Base-by-base conservation (phyloP, 2,888 invertebrate genomes). In the Pachycephus smyrnensis region DNA sequence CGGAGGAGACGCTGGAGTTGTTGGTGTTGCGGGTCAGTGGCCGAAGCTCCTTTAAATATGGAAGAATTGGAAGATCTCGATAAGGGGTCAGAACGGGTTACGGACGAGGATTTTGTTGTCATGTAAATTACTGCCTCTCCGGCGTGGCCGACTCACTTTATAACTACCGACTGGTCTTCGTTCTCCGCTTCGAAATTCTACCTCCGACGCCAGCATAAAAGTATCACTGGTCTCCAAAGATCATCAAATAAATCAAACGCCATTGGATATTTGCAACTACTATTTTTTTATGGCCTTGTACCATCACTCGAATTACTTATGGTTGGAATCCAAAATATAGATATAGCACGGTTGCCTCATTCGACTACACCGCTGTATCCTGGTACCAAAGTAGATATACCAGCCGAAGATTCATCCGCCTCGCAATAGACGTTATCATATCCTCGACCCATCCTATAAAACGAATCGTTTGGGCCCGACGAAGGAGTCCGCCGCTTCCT, bases 11-110 rank as follows among this genome's bases (percentile, higher is more conserved):
- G 77, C 73, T 35, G 77, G 79, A 76, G 79, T 82, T 78, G 82
- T 75, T 82, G 83, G 73, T 36, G 75, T 33, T 40, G 71, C 78
- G 84, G 89, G 89, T 89, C 89, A 89, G 83, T 89, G 89, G 83
- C 89, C 89, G 84, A 78, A 77, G 73, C 83, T 84, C 80, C 86
- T 90, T 90, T 90, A 89, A 91, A 90, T 90, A 89, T 91, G 89
- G 90, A 90, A 91, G 89, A 91, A 90, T 90, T 87, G 89, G 80
- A 86, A 84, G 89, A 91, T 91, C 90, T 77, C 87, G 89, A 90
- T 89, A 90, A 89, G 87, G 84, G 88, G 86, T 88, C 88, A 85
- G 85, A 85, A 80, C 86, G 86, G 86, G 89, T 89, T 87, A 88
- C 83, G 84, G 82, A 76, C 83, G 84, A 86, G 88, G 87, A 89